phyloP scores from a whole-genome alignment of 2,888 invertebrate species.

The Thymelicus sylvestris region DNA sequence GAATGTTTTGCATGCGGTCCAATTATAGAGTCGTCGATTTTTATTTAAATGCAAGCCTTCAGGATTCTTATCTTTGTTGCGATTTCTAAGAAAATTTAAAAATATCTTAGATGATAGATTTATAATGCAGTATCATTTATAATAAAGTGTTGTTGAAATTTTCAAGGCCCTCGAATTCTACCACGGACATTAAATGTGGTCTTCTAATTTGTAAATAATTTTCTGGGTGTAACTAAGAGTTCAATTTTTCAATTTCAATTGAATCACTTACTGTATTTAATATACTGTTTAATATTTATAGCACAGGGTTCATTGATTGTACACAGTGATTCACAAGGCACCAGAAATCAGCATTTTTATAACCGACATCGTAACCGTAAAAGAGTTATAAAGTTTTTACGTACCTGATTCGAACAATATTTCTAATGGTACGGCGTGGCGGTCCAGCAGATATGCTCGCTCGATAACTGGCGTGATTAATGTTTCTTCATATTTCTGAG shows the following conservation, averaged over 20 bases:
- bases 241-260: not conserved
- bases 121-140: too few species aligned
- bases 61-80: not conserved
- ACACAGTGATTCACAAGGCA: not conserved
- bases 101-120: too few species aligned
- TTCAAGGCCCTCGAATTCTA: too few species aligned
- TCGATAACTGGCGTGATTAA: slow-evolving; percentile 34
- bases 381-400: slow-evolving; percentile 15
- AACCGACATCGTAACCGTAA: slow-evolving; percentile 7
- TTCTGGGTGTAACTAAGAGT: too few species aligned
- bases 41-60: not conserved
- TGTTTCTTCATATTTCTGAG: slow-evolving; percentile 31
- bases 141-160: too few species aligned
- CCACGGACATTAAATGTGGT: too few species aligned
- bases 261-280: not conserved
- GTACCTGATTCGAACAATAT: slow-evolving; percentile 20
- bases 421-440: slow-evolving; percentile 28
- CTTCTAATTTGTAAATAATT: too few species aligned
- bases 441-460: slow-evolving; percentile 14
- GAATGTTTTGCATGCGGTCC: not conserved
- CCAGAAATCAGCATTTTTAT: slow-evolving; percentile 3
- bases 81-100: too few species aligned
- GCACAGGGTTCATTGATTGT: not conserved
- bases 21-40: slow-evolving; percentile 2
- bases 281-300: not conserved